Base-by-base conservation (phyloP, 2,113 vertebrate species). In the Halcyon malimbica region DNA sequence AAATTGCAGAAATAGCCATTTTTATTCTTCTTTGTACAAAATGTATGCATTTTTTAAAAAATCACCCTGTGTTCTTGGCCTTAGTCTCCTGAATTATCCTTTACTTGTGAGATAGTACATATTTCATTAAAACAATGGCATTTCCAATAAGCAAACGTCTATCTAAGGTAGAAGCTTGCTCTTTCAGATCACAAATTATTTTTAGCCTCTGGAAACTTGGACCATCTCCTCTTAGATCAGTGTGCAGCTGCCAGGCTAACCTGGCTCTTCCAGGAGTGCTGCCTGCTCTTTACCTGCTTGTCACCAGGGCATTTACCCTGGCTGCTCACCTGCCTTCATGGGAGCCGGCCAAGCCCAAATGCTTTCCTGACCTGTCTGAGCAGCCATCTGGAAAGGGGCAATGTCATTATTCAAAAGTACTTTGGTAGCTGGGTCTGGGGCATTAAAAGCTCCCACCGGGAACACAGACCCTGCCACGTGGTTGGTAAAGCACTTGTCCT, bases 371-470 rank as follows among this genome's bases (percentile, higher is more conserved):
- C 73, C 88, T 80, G n/a, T 33, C 51, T 48, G 79, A 4, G 11
- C 79, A 87, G 80, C 92, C 95, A 92, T 94, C 95, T 93, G 90
- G 73, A 92, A 84, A 57, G 48, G 64, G 53, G 69, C 94, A 94
- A 64, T 68, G 89, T 50, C 33, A 2, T 87, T 78, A 35, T 65
- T 89, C 69, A 63, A 28, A 91, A 84, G 33, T 83, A 16, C 60
- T 88, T 80, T 23, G 26, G 73, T 71, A 44, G 83, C 69, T 84
- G 81, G 35, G 53, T 90, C 62, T 20, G 57, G 80, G 60, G 42
- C 57, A 11, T 11, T 65, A 39, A 41, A 65, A 94, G 7, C 65
- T 89, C 94, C 69, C 83, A 68, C 57, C 60, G 67, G 86, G 42
- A 87, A 31, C 4, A 1, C 14, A 24, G 56, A 25, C 35, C 25